phyloP scores from a whole-genome alignment of 2,888 invertebrate species.

The Muscina levida region DNA sequence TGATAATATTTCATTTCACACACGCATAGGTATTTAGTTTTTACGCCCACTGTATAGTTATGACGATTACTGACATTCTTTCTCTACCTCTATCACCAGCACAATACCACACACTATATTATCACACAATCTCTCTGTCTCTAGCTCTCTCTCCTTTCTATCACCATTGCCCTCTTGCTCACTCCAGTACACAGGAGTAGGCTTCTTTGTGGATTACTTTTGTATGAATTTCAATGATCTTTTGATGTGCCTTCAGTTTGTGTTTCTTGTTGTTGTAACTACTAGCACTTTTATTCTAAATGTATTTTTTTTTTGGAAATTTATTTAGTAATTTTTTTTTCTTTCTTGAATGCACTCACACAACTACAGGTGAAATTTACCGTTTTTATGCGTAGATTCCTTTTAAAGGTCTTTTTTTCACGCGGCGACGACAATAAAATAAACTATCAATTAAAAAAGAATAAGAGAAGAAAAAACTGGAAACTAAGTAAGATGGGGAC shows the following conservation, averaged over 20 bases:
- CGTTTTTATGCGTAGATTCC: conserved; percentile 16
- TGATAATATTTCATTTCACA: too few relatives aligned
- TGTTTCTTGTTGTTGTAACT: conserved; percentile 42
- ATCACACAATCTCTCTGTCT: too few relatives aligned
- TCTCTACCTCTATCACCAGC: conserved; percentile 15
- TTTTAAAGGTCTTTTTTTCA: background rate
- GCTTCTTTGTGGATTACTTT: conserved; percentile 5
- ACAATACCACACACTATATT: background rate
- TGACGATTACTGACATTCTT: conserved; percentile 13
- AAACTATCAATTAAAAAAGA: too few relatives aligned
- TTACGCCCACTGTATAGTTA: too few relatives aligned
- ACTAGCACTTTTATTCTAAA: conserved; percentile 42
- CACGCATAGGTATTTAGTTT: too few relatives aligned
- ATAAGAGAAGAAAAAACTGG: too few relatives aligned
- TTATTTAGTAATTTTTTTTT: too few relatives aligned
- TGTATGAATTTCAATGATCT: conserved; percentile 33
- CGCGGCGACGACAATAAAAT: too few relatives aligned
- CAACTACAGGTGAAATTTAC: conserved; percentile 42
- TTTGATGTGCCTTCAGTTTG: conserved; percentile 8
- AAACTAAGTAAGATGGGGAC: too few relatives aligned
- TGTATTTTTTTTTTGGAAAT: conserved; percentile 24
- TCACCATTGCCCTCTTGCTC: conserved; percentile 26
- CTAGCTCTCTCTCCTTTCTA: background rate
- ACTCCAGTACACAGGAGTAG: conserved; percentile 2
- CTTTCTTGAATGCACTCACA: conserved; percentile 24